Conservation (phyloP, 2,797 vertebrate genomes). For the Argyrosomus regius region DNA sequence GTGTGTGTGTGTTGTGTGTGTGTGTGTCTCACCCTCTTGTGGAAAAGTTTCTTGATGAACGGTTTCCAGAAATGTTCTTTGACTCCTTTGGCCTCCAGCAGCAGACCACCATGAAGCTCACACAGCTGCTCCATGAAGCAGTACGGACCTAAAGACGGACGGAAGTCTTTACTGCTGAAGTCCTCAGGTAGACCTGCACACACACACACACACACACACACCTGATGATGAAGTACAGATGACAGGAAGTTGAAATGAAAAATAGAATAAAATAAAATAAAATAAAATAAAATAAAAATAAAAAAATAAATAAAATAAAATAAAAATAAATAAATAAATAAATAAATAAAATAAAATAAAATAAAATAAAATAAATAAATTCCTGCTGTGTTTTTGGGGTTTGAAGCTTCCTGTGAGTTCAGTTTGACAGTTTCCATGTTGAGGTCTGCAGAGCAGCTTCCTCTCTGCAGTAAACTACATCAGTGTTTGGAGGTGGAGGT, state of each 20-base stretch:
- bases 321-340: no score
- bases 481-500: background rate
- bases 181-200: conserved; percentile 90
- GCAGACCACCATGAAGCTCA: conserved; percentile 92
- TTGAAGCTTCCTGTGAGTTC: conserved; percentile 4
- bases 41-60: conserved; percentile 93
- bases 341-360: no score
- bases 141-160: conserved; percentile 84
- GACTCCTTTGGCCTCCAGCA: conserved; percentile 96
- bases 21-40: conserved; percentile 87
- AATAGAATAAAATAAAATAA: no score
- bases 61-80: conserved; percentile 99
- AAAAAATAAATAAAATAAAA: no score
- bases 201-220: background rate
- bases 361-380: no score
- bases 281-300: background rate
- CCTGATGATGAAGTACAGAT: no score
- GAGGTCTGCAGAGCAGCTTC: conserved; percentile 20
- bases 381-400: no score
- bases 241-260: background rate
- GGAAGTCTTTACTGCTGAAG: conserved; percentile 90
- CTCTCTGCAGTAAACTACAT: background rate
- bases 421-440: background rate
- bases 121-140: conserved; percentile 95
- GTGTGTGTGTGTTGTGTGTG: background rate